Percentiles rank a stretch among this genome's conserved stretches.
Evolutionary conservation across 2,797 vertebrate species (phyloP).

Genomic region (Squalus acanthias): DNA sequence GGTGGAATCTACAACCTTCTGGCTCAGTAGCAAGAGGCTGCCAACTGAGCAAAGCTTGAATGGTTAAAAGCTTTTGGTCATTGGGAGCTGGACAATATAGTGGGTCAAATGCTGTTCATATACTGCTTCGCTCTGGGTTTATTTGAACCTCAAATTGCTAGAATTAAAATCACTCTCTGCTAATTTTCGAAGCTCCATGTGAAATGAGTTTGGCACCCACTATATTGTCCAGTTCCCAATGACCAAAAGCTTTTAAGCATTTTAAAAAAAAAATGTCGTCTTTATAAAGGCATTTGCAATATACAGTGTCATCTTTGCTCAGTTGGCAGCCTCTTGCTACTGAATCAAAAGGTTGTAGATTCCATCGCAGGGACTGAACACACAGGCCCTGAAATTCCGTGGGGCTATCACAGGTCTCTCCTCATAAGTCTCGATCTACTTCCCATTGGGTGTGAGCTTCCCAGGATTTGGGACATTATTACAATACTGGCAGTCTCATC

Average conservation of each 20-base stretch:
- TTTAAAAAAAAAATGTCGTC: not conserved
- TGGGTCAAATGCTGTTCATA: not conserved
- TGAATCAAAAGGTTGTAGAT: too few relatives aligned
- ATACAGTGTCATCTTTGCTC: not conserved
- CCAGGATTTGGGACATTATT: not conserved
- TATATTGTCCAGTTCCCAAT: too few relatives aligned
- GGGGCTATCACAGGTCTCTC: too few relatives aligned
- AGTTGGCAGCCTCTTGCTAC: not conserved
- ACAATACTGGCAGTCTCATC: not conserved
- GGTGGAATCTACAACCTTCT: too few relatives aligned
- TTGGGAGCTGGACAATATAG: too few relatives aligned
- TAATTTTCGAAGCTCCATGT: too few relatives aligned
- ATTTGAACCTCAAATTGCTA: not conserved
- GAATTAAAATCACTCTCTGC: not conserved
- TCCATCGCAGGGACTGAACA: too few relatives aligned
- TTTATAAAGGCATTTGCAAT: not conserved
- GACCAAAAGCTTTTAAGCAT: not conserved
- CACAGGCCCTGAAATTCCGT: too few relatives aligned
- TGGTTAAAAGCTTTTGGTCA: not conserved
- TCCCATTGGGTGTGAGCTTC: not conserved
- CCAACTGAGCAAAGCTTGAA: not conserved
- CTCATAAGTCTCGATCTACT: not conserved
- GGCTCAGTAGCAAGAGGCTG: not conserved
- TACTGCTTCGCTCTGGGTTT: not conserved
- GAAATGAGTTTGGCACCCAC: not conserved